These are phyloP conservation scores for Drosophila imparisetae DNA, from an alignment of 2,888 invertebrate genomes.

Conservation along the genomic window DNA sequence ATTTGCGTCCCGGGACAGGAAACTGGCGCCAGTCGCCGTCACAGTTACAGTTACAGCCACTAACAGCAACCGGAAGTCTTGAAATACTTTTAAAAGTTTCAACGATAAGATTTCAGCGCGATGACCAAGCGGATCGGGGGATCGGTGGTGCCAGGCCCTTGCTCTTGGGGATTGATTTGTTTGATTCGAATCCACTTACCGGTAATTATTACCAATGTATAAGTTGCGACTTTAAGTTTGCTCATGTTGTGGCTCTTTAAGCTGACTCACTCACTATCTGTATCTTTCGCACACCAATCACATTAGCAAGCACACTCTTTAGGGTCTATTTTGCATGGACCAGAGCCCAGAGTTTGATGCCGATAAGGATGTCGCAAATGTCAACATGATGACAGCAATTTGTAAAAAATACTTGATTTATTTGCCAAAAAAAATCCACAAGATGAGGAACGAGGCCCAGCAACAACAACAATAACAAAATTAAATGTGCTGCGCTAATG, in stretches of 20 bases:
- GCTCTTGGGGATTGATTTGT: conserved; percentile 12
- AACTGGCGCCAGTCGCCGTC: conserved; percentile 39
- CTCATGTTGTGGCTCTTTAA: not conserved
- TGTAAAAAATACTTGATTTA: conserved; percentile 80
- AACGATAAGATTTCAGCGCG: conserved; percentile 18
- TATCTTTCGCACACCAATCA: conserved; percentile 38
- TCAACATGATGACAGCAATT: conserved; percentile 80
- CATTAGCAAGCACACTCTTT: conserved; percentile 38
- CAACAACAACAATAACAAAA: conserved; percentile 52
- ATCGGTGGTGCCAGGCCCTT: not conserved
- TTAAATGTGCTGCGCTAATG: conserved; percentile 71
- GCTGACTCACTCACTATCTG: conserved; percentile 1
- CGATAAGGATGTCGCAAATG: conserved; percentile 77
- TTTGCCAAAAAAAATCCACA: conserved; percentile 49
- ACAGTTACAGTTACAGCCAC: conserved; percentile 33
- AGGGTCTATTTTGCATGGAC: conserved; percentile 46
- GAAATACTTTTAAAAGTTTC: conserved; percentile 61
- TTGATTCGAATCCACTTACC: conserved; percentile 37
- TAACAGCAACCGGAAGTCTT: conserved; percentile 61
- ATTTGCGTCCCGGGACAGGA: conserved; percentile 54
- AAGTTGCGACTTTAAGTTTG: not conserved
- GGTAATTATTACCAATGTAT: conserved; percentile 31
- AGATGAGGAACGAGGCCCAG: conserved; percentile 4
- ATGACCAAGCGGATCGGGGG: not conserved
- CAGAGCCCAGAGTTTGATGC: conserved; percentile 35